Conservation (phyloP, 2,113 vertebrate species). For the Cariama cristata region DNA sequence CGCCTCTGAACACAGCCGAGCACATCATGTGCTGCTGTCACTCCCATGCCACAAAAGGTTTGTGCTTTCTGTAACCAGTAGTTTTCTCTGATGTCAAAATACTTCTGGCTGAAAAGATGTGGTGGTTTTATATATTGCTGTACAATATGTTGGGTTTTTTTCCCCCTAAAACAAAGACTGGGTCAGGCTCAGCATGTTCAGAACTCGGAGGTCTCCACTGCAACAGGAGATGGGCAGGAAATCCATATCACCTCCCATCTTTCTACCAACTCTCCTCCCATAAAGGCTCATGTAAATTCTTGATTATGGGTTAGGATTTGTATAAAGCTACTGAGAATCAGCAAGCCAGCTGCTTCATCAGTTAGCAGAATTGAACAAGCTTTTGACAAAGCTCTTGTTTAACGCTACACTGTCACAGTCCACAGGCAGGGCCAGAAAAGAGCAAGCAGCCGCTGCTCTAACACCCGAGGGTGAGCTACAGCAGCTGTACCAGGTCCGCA, state of each 20-base stretch:
- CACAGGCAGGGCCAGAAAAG: background rate
- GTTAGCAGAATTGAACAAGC: background rate
- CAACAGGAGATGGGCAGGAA: background rate
- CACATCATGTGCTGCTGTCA: background rate
- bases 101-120: background rate
- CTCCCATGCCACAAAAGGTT: background rate
- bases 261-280: background rate
- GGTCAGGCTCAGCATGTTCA: background rate
- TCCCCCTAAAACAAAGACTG: background rate
- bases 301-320: background rate
- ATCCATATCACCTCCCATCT: background rate
- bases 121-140: background rate
- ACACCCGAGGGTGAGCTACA: background rate
- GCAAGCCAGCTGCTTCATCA: background rate
- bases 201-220: background rate
- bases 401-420: background rate
- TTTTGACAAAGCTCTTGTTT: background rate
- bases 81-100: background rate
- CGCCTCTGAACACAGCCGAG: rapidly evolving
- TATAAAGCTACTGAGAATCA: background rate
- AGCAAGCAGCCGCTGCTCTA: background rate
- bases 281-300: background rate
- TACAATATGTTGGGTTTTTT: rapidly evolving
- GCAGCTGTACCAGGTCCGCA: background rate
- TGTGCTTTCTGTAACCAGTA: background rate